phyloP scores from a whole-genome alignment of 2,888 invertebrate genomes.

The Chirona hameri region DNA sequence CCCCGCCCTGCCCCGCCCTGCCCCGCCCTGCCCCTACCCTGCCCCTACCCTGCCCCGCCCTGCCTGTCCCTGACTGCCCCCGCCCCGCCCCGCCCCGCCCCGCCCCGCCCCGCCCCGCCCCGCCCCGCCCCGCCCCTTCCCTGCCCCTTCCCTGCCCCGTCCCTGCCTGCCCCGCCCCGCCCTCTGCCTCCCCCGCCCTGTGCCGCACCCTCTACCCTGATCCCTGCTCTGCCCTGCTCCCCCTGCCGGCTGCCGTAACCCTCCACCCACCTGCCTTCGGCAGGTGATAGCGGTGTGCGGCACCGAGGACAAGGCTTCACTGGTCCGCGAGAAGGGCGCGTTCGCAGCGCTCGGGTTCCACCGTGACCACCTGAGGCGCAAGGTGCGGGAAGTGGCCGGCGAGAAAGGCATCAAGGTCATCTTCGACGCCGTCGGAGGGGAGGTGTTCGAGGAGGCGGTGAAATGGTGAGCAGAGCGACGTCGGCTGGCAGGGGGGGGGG shows the following conservation, averaged over 20 bases:
- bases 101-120: no score
- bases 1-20: no score
- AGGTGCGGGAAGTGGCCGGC: constrained; percentile 54
- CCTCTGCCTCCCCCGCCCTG: no score
- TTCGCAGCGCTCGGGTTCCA: constrained; percentile 60
- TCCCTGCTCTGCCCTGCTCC: not conserved
- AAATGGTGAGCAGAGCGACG: constrained; percentile 52
- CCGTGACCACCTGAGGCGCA: constrained; percentile 52
- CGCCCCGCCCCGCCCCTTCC: not conserved
- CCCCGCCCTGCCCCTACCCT: no score
- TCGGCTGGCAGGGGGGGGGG: no score
- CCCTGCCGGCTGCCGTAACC: no score
- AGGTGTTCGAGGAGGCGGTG: constrained; percentile 56
- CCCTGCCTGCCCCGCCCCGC: no score
- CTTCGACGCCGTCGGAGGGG: constrained; percentile 62
- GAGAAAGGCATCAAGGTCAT: constrained; percentile 60
- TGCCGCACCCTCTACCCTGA: not conserved
- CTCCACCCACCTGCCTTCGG: constrained; percentile 32
- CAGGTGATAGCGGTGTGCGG: constrained; percentile 67
- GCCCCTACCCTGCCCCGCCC: no score
- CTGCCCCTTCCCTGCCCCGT: no score
- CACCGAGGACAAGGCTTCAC: constrained; percentile 57
- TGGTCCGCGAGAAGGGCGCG: constrained; percentile 60
- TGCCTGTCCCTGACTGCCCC: no score
- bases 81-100: no score